phyloP scores from a whole-genome alignment of 2,797 vertebrate species.

The Micropoecilia bifurca region DNA sequence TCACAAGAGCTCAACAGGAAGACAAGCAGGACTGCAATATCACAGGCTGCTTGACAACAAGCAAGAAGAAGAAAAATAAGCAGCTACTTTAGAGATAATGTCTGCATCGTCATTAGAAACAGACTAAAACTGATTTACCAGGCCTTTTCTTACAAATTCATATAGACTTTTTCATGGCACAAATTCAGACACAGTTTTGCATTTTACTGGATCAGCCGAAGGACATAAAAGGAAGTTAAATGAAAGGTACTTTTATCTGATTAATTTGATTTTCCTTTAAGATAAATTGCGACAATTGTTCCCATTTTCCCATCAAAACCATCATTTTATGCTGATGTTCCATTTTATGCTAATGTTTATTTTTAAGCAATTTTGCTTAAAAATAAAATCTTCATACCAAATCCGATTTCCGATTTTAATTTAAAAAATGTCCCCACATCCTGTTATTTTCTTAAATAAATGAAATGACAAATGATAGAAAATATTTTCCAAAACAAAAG shows the following conservation, averaged over 20 bases:
- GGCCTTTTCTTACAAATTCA: neutral
- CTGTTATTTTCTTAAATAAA: neutral
- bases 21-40: slow-evolving; percentile 38
- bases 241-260: slow-evolving; percentile 23
- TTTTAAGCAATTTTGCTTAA: neutral
- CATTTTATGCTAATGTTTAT: no score
- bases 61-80: slow-evolving; percentile 71
- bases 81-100: slow-evolving; percentile 18
- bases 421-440: neutral
- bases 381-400: neutral
- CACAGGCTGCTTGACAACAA: slow-evolving; percentile 64
- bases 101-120: neutral
- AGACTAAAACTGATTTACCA: neutral
- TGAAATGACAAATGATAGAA: neutral
- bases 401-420: neutral
- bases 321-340: neutral
- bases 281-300: neutral
- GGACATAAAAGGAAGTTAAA: neutral
- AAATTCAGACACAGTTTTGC: neutral
- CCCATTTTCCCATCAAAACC: neutral
- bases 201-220: neutral
- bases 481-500: neutral
- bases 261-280: neutral
- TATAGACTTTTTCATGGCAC: neutral
- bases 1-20: slow-evolving; percentile 18